These are phyloP conservation scores for Mixornis gularis DNA, from an alignment of 2,113 vertebrate species.

Conservation along the genomic window DNA sequence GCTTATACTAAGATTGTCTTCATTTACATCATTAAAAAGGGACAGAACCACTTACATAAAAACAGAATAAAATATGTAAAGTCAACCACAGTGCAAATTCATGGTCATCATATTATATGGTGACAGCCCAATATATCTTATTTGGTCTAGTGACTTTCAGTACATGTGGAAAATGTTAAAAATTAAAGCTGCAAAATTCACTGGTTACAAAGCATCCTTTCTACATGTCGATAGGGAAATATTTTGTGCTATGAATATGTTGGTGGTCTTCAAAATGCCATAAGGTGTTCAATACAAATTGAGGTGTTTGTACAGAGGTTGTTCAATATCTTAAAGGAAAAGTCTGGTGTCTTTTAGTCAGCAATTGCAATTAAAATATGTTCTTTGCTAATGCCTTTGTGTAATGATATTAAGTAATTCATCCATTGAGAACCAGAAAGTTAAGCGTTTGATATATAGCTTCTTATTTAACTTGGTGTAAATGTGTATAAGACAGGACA, in stretches of 20 bases:
- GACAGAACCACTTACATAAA: background rate
- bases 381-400: background rate
- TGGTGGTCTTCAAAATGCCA: background rate
- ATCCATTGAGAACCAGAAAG: background rate
- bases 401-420: background rate
- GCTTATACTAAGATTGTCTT: background rate
- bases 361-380: background rate
- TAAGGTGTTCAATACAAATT: background rate
- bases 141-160: background rate
- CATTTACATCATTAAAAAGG: background rate
- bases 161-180: background rate
- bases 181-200: background rate
- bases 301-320: background rate
- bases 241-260: background rate
- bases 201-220: background rate
- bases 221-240: background rate
- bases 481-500: background rate
- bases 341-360: background rate
- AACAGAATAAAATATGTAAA: background rate
- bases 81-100: background rate
- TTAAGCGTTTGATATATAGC: background rate
- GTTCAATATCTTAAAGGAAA: background rate
- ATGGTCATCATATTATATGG: background rate
- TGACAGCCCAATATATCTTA: background rate
- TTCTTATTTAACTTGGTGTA: background rate